A percentile compares a stretch with the other conserved stretches of the same genome.
Conservation (phyloP, 2,888 invertebrate genomes). For the Plagodis pulveraria region DNA sequence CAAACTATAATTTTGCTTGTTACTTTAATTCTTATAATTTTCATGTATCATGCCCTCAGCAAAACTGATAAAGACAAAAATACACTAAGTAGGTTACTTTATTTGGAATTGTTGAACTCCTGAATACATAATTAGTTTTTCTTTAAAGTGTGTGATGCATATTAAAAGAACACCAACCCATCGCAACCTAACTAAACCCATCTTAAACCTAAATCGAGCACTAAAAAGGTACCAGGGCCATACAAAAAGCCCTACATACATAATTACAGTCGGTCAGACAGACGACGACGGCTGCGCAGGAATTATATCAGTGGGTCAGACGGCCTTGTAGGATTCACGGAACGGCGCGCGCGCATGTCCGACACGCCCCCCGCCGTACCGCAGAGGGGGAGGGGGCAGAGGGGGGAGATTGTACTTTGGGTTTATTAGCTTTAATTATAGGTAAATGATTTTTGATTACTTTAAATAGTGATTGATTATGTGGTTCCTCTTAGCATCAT, state of each 20-base stretch:
- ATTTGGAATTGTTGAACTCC: no score
- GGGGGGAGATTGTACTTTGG: slow-evolving; percentile 11
- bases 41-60: no score
- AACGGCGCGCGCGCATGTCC: slow-evolving; percentile 60
- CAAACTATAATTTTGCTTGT: no score
- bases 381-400: slow-evolving; percentile 11
- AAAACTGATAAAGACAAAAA: no score
- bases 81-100: no score
- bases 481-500: background rate
- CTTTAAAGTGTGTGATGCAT: no score
- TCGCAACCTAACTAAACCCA: slow-evolving; percentile 4
- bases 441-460: slow-evolving; percentile 1
- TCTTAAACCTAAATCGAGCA: slow-evolving; percentile 12
- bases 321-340: slow-evolving; percentile 66
- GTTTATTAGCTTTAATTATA: slow-evolving; percentile 26
- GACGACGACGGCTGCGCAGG: slow-evolving; percentile 38
- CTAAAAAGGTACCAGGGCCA: slow-evolving; percentile 23
- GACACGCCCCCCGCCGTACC: slow-evolving; percentile 50
- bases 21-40: no score
- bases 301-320: slow-evolving; percentile 68
- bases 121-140: no score
- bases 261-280: slow-evolving; percentile 41
- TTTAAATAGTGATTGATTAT: background rate
- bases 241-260: slow-evolving; percentile 39
- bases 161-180: no score